These are phyloP conservation scores for Empis livida DNA, from an alignment of 2,888 invertebrate species.

Conservation along the genomic window DNA sequence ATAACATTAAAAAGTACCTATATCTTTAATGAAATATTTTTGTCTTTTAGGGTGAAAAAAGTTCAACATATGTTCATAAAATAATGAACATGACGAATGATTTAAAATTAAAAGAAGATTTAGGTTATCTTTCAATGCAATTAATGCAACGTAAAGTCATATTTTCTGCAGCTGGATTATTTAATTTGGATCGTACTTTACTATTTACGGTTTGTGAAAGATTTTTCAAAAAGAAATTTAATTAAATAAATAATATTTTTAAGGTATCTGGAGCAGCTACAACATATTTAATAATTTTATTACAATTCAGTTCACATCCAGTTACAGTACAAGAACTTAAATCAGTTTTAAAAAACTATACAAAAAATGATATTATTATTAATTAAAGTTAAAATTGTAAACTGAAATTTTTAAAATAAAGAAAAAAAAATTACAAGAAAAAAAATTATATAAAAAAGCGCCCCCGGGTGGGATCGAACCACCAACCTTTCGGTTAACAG, in stretches of 20 bases:
- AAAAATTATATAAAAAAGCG: slow-evolving; percentile 1
- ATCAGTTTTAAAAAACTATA: too few relatives aligned
- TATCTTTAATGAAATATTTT: not conserved
- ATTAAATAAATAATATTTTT: not conserved
- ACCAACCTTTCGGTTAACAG: slow-evolving; percentile 6
- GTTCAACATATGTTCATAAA: slow-evolving; percentile 28
- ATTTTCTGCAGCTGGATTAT: slow-evolving; percentile 34
- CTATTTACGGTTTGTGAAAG: slow-evolving; percentile 28
- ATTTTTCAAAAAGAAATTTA: not conserved
- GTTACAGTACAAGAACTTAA: too few relatives aligned
- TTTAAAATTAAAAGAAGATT: slow-evolving; percentile 23
- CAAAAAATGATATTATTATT: too few relatives aligned
- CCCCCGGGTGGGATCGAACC: slow-evolving; percentile 10
- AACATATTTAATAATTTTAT: slow-evolving; percentile 34
- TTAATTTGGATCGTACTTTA: slow-evolving; percentile 32
- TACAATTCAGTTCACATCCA: slow-evolving; percentile 27
- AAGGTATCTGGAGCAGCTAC: slow-evolving; percentile 33
- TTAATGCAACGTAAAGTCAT: slow-evolving; percentile 27
- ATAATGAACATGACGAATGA: slow-evolving; percentile 28
- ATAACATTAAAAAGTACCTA: not conserved
- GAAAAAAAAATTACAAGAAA: too few relatives aligned
- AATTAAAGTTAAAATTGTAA: too few relatives aligned
- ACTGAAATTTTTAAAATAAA: too few relatives aligned
- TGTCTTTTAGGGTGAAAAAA: slow-evolving; percentile 17
- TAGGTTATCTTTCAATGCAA: slow-evolving; percentile 29